phyloP scores from a whole-genome alignment of 53 echinoderm and acorn worm species.

The Holothuria leucospilota region DNA sequence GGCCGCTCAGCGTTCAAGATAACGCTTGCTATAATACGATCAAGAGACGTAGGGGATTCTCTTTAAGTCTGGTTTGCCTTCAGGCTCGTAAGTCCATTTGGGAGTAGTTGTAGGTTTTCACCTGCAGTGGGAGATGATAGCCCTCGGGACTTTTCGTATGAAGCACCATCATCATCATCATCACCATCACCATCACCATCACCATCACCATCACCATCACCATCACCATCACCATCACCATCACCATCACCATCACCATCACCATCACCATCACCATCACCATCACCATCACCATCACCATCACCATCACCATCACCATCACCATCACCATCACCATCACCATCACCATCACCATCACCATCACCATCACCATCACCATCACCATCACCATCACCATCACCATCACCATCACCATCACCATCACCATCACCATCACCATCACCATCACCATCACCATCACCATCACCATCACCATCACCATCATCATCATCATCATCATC shows the following conservation, averaged over 20 bases:
- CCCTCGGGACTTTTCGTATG: too few species aligned
- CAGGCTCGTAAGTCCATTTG: too few species aligned
- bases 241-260: background rate
- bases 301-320: background rate
- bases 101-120: too few species aligned
- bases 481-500: too few species aligned
- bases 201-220: slow-evolving; percentile 13
- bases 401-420: slow-evolving; percentile 6
- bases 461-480: slow-evolving; percentile 13
- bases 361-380: background rate
- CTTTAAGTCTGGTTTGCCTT: too few species aligned
- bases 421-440: slow-evolving; percentile 13
- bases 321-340: slow-evolving; percentile 13
- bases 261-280: background rate
- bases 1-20: too few species aligned
- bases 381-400: slow-evolving; percentile 6
- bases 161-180: slow-evolving; percentile 12
- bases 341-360: slow-evolving; percentile 6
- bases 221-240: slow-evolving; percentile 13
- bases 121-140: too few species aligned
- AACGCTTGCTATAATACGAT: too few species aligned
- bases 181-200: slow-evolving; percentile 13
- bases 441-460: slow-evolving; percentile 13
- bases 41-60: too few species aligned
- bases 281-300: background rate